Base-by-base conservation (phyloP, 2,888 invertebrate species). In the Parnassius orleans region DNA sequence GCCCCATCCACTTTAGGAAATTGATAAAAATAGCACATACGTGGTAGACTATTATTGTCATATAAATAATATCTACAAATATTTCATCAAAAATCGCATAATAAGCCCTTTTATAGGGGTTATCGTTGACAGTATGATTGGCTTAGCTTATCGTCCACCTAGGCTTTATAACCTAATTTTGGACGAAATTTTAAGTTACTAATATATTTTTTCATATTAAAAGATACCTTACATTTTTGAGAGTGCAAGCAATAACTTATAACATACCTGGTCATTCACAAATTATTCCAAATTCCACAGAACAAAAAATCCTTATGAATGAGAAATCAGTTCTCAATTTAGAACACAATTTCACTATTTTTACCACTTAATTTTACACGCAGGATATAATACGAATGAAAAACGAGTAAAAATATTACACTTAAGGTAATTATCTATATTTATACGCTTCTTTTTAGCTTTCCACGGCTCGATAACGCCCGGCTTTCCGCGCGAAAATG, bases 401-500 rank as follows among this genome's bases (percentile, higher is more conserved):
- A 65, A 53, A 65, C 52, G 46, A 46, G 56, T 62, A 65, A 65
- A 71, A 58, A 63, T 68, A 55, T 69, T 61, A 68, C 66, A 68
- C 55, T 63, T 59, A 65, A 54, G 55, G 59, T 63, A 75, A 70
- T 72, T 77, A 73, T 76, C 77, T 72, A 69, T 78, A 75, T 76
- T 70, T 69, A 80, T 74, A 75, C 77, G 76, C 74, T 80, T 79
- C 77, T 86, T 87, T 86, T 83, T 75, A 85, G 83, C 76, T 88
- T 90, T 90, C 87, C 87, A 90, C 88, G 87, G 89, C 89, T 90
- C 85, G 83, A 89, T 91, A 90, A 89, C 89, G 90, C 87, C 90
- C 90, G 90, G 90, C 91, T 88, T 91, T 90, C 90, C 92, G 92
- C 92, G 92, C 92, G 92, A 91, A 90, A 92, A 92, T 90, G 89